Evolutionary conservation across 1,140 invertebrate genomes (phyloP), one percentile per base, ranked within the genome.

Genomic region (Gonioctena quinquepunctata): DNA sequence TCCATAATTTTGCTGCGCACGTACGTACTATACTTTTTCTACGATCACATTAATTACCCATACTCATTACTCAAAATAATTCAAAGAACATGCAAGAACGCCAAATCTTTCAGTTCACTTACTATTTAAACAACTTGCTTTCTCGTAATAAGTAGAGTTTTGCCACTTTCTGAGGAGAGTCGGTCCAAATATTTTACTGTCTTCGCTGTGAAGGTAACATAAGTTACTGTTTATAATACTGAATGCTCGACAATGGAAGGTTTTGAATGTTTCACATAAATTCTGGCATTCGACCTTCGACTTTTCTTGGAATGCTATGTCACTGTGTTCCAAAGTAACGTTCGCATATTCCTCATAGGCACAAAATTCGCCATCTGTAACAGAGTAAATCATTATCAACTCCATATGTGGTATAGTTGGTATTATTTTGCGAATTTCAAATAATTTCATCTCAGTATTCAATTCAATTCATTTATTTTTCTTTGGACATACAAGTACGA

Each of bases 121-220:
- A 87, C 85, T 82, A 75, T 87, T 85, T 23, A 87, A 75, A 68
- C 86, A 87, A 67, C 81, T 83, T 18, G 86, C 84, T 64, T 83
- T 80, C 57, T 86, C 80, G 74, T 84, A 86, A 70, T 86, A 86
- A 3, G 78, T 76, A 0, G 82, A 83, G 26, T 79, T 77, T 11
- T 74, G 66, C 11, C 79, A 72, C n/a, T 74, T 49, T 62, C 79
- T 76, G 5, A 86, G 74, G 26, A 83, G 79, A 23, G 81, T 83
- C 3, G 86, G 85, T 60, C 86, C 86, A 59, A 84, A 73, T 2
- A 86, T 80, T 23, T 86, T 84, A 25, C 83, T 83, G 71, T 87
- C 84, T 79, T 86, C 85, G 23, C 85, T 86, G 72, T 87, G 85
- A 7, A 87, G 68, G 4, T 81, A 75, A 65, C 86, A 87, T 64